These are phyloP conservation scores for Neelides folsomi DNA, from an alignment of 2,888 invertebrate species.

Conservation along the genomic window DNA sequence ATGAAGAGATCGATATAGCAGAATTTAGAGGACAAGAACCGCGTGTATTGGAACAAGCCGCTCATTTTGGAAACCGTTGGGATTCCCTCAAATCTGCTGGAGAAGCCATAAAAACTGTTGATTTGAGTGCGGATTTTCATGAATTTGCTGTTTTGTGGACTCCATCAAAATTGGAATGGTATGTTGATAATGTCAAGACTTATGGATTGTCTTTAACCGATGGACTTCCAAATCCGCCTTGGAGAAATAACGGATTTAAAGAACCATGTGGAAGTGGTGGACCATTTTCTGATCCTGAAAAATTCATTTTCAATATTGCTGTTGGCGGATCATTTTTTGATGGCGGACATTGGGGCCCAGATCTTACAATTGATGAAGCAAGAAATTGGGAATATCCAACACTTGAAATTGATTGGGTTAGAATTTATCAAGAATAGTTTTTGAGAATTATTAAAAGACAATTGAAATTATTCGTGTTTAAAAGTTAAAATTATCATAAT, in stretches of 20 bases:
- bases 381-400: conserved; percentile 10
- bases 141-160: conserved; percentile 30
- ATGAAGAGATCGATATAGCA: conserved; percentile 31
- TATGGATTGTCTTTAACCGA: conserved; percentile 22
- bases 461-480: too few species aligned
- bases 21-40: conserved; percentile 29
- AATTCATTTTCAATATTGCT: conserved; percentile 27
- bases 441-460: background rate
- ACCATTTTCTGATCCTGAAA: conserved; percentile 21
- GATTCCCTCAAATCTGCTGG: conserved; percentile 21
- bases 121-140: conserved; percentile 24
- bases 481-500: too few species aligned
- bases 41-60: conserved; percentile 20
- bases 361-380: conserved; percentile 7
- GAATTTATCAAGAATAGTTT: conserved; percentile 12
- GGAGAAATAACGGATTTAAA: conserved; percentile 6
- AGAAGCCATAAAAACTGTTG: conserved; percentile 8
- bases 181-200: conserved; percentile 23
- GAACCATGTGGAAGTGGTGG: conserved; percentile 18
- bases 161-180: conserved; percentile 23
- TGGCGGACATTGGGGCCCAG: background rate
- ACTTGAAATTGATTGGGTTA: conserved; percentile 14
- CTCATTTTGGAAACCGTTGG: conserved; percentile 26
- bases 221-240: conserved; percentile 12
- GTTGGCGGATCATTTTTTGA: conserved; percentile 29